phyloP scores from a whole-genome alignment of 2,888 invertebrate genomes.

The Oconnorella tubifera region DNA sequence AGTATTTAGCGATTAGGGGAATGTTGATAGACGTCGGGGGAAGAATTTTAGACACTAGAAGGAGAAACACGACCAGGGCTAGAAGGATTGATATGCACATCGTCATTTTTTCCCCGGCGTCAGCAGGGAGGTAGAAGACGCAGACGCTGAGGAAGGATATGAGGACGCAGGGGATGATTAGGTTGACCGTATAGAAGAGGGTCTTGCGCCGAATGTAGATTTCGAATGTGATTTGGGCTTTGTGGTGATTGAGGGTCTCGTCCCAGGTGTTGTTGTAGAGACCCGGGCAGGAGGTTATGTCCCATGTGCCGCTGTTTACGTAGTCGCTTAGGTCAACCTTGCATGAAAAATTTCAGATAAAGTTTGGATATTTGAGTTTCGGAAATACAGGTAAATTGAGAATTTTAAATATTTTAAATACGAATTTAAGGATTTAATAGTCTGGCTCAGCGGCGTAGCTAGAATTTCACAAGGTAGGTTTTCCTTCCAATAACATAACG shows the following conservation, averaged over 20 bases:
- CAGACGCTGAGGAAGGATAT: constrained; percentile 92
- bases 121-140: constrained; percentile 97
- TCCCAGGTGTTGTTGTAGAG: constrained; percentile 38
- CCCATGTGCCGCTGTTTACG: constrained; percentile 55
- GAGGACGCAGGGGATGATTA: constrained; percentile 95
- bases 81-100: constrained; percentile 95
- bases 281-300: constrained; percentile 52
- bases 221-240: constrained; percentile 70
- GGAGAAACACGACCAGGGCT: constrained; percentile 97
- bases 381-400: too few relatives aligned
- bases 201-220: constrained; percentile 82
- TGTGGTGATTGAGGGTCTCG: constrained; percentile 37
- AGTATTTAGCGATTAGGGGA: constrained; percentile 97
- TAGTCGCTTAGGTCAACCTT: constrained; percentile 54
- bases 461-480: too few relatives aligned
- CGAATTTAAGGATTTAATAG: too few relatives aligned
- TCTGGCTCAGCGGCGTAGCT: too few relatives aligned
- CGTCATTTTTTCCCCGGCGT: constrained; percentile 88
- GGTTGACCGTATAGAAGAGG: constrained; percentile 97
- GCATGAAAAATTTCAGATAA: too few relatives aligned
- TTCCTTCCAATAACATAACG: too few relatives aligned
- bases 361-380: too few relatives aligned
- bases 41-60: constrained; percentile 96
- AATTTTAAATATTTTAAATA: too few relatives aligned
- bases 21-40: constrained; percentile 97